Base-by-base conservation (phyloP, 2,797 vertebrate species). In the Bovichtus diacanthus region DNA sequence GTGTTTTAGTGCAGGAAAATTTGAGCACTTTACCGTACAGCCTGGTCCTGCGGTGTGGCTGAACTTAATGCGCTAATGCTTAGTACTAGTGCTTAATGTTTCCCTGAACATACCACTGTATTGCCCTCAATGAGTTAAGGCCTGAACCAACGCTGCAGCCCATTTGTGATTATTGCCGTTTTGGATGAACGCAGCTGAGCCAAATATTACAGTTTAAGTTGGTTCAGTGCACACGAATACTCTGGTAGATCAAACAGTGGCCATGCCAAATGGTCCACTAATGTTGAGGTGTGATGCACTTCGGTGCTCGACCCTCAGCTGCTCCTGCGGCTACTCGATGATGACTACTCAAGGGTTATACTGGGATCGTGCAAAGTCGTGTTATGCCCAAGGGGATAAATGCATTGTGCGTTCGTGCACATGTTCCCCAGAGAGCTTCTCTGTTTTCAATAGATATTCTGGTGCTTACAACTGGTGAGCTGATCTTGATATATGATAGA, bases 401-500 rank as follows among this genome's bases (percentile, higher is more conserved):
- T 50, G 51, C 31, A 21, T 56, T 29, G 13, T 54, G 36, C 19
- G 60, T 4, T n/a, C 29, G 56, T 69, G 11, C 41, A 58, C 46
- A 21, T 5, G 18, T 2, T 34, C 43, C 34, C 50, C 55, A 29
- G 27, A 51, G 23, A 38, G 12, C 58, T 11, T 67, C 43, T 68
- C 46, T 12, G 8, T 63, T 79, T 84, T 58, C 58, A 46, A 3
- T 36, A 59, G 63, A 74, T 66, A 61, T 69, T 83, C 41, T 73
- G 27, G 72, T 49, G 31, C 67, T 56, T 39, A 49, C 62, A 70
- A 44, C 43, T 74, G 56, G 10, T 49, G 54, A 34, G 25, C 69
- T 67, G 82, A 80, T 61, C 34, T 67, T 64, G 51, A 65, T 55
- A 67, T 23, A 47, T 43, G 65, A 80, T 58, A 77, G 53, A 61